Evolutionary conservation across 2,113 vertebrate species (phyloP).

Genomic region (Amazona guildingii): DNA sequence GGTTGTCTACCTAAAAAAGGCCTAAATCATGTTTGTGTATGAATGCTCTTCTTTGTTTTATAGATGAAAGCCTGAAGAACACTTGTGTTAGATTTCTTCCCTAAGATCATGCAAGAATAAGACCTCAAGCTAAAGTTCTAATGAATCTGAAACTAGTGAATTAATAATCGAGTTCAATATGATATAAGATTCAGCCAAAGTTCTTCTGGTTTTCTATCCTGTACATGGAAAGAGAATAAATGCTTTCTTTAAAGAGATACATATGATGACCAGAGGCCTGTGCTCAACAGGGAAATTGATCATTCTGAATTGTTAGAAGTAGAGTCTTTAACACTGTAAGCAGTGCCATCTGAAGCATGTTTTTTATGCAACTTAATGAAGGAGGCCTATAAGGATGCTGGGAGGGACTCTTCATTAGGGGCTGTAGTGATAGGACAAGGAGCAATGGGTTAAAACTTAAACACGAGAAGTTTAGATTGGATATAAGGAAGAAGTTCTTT

Average conservation of each 20-base stretch:
- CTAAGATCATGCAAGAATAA: not conserved
- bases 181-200: not conserved
- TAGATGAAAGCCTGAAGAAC: not conserved
- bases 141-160: not conserved
- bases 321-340: not conserved
- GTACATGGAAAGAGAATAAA: not conserved
- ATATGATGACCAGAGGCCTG: not conserved
- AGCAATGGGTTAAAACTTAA: too few species aligned
- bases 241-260: not conserved
- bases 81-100: not conserved
- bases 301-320: not conserved
- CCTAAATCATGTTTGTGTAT: not conserved
- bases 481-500: too few species aligned
- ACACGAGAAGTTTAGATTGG: too few species aligned
- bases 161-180: not conserved
- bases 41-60: not conserved
- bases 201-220: not conserved
- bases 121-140: not conserved
- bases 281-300: not conserved
- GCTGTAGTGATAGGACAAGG: too few species aligned
- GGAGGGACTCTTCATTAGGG: too few species aligned
- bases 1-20: not conserved
- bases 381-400: too few species aligned
- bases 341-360: not conserved
- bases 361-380: not conserved